Evolutionary conservation across 2,113 vertebrate species (phyloP), one percentile per base, ranked within the genome.

Genomic region (Zingel zingel): DNA sequence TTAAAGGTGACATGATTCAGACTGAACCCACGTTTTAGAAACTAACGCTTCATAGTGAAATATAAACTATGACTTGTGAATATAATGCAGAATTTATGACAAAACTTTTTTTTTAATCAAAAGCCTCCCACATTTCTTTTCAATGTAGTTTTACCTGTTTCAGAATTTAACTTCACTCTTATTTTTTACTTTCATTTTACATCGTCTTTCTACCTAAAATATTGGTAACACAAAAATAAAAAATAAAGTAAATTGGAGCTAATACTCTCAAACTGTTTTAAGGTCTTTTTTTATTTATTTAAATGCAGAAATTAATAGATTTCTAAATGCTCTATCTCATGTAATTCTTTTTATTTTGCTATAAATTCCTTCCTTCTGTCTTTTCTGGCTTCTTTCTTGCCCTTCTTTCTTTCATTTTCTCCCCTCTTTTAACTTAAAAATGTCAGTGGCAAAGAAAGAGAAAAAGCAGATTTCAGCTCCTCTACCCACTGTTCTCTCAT

Each of bases 401-500:
- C 3, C n/a, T 63, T 15, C 33, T 69, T 16, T 36, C 58, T 19
- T 50, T 81, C 6, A 66, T 69, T 72, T 56, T 83, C 48, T 62
- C 6, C 27, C 13, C 27, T 50, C 30, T 81, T 79, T 89, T 36
- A 84, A 50, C 70, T 53, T 82, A n/a, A 70, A 86, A 85, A 81
- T 45, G 59, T 39, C 64, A 45, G 65, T 70, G 66, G 30, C 30
- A 73, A 67, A 83, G 83, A 75, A 81, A 83, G 79, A 88, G 75
- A 77, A 84, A 89, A 89, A 88, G 83, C 72, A 63, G 45, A 57
- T 81, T 82, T 84, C 75, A 39, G 67, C 66, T 54, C 21, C 71
- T 87, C 77, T 87, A 36, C 90, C 83, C 91, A 83, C 87, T 21
- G 43, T 75, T 73, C 69, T 91, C 71, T 89, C 84, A 71, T 92